A percentile compares a stretch with the other conserved stretches of the same genome.
Evolutionary conservation across 2,113 vertebrate species (phyloP).

Genomic region (Thoracochromis brauschi): DNA sequence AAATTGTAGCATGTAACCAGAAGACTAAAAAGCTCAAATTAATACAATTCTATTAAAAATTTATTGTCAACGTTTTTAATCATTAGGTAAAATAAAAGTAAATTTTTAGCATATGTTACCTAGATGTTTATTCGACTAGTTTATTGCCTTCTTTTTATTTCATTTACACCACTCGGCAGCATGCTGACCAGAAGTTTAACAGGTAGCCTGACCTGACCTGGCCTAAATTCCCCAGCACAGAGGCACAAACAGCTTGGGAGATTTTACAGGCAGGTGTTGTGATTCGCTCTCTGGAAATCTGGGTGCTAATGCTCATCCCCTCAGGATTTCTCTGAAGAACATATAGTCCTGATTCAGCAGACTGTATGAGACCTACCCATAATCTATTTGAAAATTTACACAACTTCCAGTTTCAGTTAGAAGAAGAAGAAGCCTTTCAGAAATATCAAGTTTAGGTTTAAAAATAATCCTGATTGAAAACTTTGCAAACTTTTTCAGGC

Average conservation of each 20-base stretch:
- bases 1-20: neutral
- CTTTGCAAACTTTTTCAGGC: neutral
- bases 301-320: neutral
- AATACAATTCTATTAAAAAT: rapidly evolving
- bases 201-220: neutral
- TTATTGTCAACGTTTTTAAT: rapidly evolving
- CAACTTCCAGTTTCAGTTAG: neutral
- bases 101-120: rapidly evolving
- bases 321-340: neutral
- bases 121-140: neutral
- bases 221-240: neutral
- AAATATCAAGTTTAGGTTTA: neutral
- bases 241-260: neutral
- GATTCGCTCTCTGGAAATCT: neutral
- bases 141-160: neutral
- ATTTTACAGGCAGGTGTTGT: neutral
- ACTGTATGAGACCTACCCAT: neutral
- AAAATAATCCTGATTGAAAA: neutral
- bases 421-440: neutral
- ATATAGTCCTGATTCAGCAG: neutral
- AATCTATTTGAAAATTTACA: neutral
- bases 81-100: neutral
- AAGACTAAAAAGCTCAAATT: neutral
- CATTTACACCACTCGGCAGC: neutral
- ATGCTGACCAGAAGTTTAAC: neutral